phyloP scores from a whole-genome alignment of 2,113 vertebrate species.

The Cottus gobio region DNA sequence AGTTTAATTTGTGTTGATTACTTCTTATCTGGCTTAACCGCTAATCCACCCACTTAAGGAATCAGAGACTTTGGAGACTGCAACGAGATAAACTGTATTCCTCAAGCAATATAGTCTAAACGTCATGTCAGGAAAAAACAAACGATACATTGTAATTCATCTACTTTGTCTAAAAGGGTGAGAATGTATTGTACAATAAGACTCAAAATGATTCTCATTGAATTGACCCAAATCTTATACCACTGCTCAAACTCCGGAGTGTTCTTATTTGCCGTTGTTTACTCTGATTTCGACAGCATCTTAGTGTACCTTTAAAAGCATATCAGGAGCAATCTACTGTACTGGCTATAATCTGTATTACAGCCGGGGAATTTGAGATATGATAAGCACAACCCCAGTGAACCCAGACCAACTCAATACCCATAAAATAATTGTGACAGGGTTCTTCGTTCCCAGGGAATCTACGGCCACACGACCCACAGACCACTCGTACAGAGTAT shows the following conservation, averaged over 20 bases:
- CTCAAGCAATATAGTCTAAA: not conserved
- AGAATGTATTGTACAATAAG: not conserved
- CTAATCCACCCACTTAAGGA: not conserved
- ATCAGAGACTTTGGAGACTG: not conserved
- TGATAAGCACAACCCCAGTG: conserved; percentile 8
- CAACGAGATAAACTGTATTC: conserved; percentile 11
- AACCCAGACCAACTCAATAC: conserved; percentile 9
- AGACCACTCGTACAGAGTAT: no score
- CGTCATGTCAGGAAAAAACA: not conserved
- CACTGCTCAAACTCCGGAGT: not conserved
- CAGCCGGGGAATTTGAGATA: conserved; percentile 15
- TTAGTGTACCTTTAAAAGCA: not conserved
- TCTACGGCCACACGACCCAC: no score
- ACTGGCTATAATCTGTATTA: not conserved
- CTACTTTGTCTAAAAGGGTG: not conserved
- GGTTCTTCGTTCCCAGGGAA: no score
- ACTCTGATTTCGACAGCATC: not conserved
- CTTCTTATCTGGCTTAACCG: conserved; percentile 7
- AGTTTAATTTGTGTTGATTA: not conserved
- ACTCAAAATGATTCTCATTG: not conserved
- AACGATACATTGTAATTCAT: not conserved
- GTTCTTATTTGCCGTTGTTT: not conserved
- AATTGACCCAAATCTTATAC: not conserved
- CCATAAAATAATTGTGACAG: not conserved
- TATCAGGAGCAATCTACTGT: conserved; percentile 1